These are phyloP conservation scores for Hoplodrina blanda DNA, from an alignment of 2,888 invertebrate species.

Conservation along the genomic window DNA sequence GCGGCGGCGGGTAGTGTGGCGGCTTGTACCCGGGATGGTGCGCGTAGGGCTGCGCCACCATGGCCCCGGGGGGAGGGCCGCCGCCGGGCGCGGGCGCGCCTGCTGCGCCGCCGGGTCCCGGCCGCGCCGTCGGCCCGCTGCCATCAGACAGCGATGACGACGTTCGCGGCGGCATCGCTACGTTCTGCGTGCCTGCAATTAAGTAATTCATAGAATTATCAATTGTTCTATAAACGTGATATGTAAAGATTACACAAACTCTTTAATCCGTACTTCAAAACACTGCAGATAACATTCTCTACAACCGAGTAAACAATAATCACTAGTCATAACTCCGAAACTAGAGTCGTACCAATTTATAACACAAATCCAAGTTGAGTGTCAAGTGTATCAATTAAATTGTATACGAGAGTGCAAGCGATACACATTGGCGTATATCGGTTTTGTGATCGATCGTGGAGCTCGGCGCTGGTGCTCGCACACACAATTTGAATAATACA, in stretches of 20 bases:
- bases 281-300: conserved; percentile 2
- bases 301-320: conserved; percentile 21
- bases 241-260: neutral
- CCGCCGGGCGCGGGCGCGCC: conserved; percentile 77
- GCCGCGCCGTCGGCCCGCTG: conserved; percentile 84
- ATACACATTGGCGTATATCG: conserved; percentile 67
- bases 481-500: conserved; percentile 87
- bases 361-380: conserved; percentile 66
- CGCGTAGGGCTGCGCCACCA: conserved; percentile 85
- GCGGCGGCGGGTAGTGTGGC: conserved; percentile 87
- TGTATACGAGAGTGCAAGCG: conserved; percentile 76
- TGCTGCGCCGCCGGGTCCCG: conserved; percentile 74
- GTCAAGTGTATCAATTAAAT: conserved; percentile 72
- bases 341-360: conserved; percentile 56
- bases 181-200: conserved; percentile 95
- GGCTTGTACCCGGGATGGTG: conserved; percentile 85
- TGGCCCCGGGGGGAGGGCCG: conserved; percentile 83
- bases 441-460: conserved; percentile 78
- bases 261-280: conserved; percentile 16
- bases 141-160: conserved; percentile 94
- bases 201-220: conserved; percentile 19
- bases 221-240: neutral
- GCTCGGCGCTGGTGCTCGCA: conserved; percentile 67
- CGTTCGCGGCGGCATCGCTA: conserved; percentile 98
- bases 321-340: conserved; percentile 24